A percentile compares a stretch with the other conserved stretches of the same genome.
Evolutionary conservation across 2,888 invertebrate genomes (phyloP).

Genomic region (Metallyticus violacea): DNA sequence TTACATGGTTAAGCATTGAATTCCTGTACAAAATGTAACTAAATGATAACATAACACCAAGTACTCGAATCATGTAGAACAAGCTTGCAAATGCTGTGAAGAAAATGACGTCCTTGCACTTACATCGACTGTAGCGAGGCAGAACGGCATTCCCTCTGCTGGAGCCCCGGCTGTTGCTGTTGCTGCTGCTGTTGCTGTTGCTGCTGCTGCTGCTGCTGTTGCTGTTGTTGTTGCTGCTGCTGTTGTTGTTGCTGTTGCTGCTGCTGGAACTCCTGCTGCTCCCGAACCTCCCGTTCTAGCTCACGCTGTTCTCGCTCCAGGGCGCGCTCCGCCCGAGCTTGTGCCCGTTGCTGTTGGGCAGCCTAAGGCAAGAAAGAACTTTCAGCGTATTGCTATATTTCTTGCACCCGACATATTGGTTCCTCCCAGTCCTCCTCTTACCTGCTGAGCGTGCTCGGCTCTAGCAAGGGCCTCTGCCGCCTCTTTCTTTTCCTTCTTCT

Average conservation of each 20-base stretch:
- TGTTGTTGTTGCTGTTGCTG: conserved; percentile 48
- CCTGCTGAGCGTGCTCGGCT: conserved; percentile 38
- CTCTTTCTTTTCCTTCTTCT: conserved; percentile 45
- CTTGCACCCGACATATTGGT: neutral
- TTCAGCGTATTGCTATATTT: neutral
- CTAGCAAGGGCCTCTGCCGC: conserved; percentile 38
- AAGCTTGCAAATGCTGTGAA: too few relatives aligned
- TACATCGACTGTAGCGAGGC: conserved; percentile 60
- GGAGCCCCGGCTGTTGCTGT: conserved; percentile 31
- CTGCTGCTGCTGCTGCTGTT: conserved; percentile 45
- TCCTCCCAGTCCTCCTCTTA: neutral
- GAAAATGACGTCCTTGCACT: too few relatives aligned
- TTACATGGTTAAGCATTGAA: too few relatives aligned
- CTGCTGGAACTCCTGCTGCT: conserved; percentile 52
- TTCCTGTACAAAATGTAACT: too few relatives aligned
- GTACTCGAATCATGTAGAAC: too few relatives aligned
- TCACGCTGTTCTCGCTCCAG: conserved; percentile 46
- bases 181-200: conserved; percentile 52
- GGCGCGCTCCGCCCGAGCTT: conserved; percentile 36
- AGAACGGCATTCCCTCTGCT: conserved; percentile 53
- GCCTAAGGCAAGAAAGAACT: conserved; percentile 10
- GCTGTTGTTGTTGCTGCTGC: conserved; percentile 50
- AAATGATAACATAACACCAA: too few relatives aligned
- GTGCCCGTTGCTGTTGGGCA: conserved; percentile 35
- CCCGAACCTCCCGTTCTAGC: conserved; percentile 55